phyloP scores from a whole-genome alignment of 92 coral and sea anemone genomes.

The Hydrozoanthus gracilis region DNA sequence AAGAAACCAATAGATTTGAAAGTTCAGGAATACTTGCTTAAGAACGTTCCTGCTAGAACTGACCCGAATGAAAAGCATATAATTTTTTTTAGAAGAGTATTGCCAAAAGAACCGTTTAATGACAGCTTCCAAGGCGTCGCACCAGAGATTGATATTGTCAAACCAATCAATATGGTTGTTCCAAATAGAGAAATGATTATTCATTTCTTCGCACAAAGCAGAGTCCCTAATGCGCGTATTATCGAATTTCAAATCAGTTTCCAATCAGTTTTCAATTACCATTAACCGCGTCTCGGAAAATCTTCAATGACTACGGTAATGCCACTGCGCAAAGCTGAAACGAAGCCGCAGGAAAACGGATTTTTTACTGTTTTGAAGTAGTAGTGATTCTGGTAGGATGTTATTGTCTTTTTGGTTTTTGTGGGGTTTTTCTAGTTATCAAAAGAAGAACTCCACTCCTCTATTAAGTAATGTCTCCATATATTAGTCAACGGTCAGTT shows the following conservation, averaged over 20 bases:
- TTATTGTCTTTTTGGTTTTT: too few relatives aligned
- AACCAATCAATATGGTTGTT: background rate
- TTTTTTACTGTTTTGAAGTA: too few relatives aligned
- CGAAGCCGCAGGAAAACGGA: too few relatives aligned
- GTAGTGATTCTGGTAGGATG: too few relatives aligned
- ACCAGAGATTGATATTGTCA: conserved; percentile 3
- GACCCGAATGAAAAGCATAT: too few relatives aligned
- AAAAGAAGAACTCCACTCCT: too few relatives aligned
- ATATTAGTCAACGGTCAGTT: too few relatives aligned
- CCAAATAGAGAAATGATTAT: background rate
- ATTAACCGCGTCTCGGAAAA: too few relatives aligned
- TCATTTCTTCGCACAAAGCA: background rate
- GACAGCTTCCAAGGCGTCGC: background rate
- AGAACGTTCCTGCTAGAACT: background rate
- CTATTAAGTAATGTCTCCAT: too few relatives aligned
- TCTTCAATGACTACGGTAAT: conserved; percentile 93
- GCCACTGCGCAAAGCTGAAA: conserved; percentile 95
- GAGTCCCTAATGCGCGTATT: background rate
- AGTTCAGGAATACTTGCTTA: background rate
- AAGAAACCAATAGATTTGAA: background rate
- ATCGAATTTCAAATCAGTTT: conserved; percentile 6
- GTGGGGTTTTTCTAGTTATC: too few relatives aligned
- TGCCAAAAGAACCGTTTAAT: background rate
- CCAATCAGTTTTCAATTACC: too few relatives aligned
- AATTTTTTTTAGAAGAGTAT: background rate